Percentiles rank a stretch among this genome's conserved stretches.
phyloP scores from a whole-genome alignment of 2,797 vertebrate genomes.

The Sebastes hopkinsi region DNA sequence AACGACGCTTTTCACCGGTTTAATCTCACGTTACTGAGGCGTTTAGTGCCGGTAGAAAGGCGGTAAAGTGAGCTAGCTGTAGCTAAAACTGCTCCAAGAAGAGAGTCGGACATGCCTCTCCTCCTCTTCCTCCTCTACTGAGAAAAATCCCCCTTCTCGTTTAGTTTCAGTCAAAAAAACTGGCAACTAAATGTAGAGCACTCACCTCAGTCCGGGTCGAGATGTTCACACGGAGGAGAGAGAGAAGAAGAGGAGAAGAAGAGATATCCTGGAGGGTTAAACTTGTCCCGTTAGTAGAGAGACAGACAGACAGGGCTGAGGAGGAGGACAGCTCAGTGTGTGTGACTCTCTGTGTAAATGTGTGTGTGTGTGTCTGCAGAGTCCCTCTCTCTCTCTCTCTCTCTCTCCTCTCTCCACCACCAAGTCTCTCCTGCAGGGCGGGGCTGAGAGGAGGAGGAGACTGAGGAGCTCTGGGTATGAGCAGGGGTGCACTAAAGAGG shows the following conservation, averaged over 20 bases:
- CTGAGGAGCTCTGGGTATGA: too few relatives aligned
- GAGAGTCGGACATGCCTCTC: constrained; percentile 54
- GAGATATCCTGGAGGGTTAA: constrained; percentile 54
- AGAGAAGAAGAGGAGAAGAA: not conserved
- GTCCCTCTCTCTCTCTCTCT: constrained; percentile 41
- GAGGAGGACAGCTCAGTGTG: constrained; percentile 36
- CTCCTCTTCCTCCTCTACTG: constrained; percentile 23
- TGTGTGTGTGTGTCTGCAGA: constrained; percentile 56
- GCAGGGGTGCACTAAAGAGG: too few relatives aligned
- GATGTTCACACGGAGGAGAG: constrained; percentile 53
- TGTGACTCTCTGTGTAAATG: not conserved
- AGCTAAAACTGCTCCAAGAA: constrained; percentile 47
- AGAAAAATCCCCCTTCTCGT: constrained; percentile 15
- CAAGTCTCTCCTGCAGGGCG: constrained; percentile 75
- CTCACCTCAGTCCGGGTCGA: constrained; percentile 67
- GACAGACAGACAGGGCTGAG: constrained; percentile 10
- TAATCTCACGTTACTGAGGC: not conserved
- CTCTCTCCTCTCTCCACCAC: constrained; percentile 20
- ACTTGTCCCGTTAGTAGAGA: constrained; percentile 72
- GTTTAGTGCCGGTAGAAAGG: constrained; percentile 5
- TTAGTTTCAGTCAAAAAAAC: constrained; percentile 53
- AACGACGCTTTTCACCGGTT: constrained; percentile 22
- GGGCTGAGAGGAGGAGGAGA: constrained; percentile 31
- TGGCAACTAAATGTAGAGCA: constrained; percentile 23
- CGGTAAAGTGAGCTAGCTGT: constrained; percentile 46